A percentile compares a stretch with the other conserved stretches of the same genome.
Evolutionary conservation across 2,888 invertebrate species (phyloP).

Genomic region (Ophion slaviceki): DNA sequence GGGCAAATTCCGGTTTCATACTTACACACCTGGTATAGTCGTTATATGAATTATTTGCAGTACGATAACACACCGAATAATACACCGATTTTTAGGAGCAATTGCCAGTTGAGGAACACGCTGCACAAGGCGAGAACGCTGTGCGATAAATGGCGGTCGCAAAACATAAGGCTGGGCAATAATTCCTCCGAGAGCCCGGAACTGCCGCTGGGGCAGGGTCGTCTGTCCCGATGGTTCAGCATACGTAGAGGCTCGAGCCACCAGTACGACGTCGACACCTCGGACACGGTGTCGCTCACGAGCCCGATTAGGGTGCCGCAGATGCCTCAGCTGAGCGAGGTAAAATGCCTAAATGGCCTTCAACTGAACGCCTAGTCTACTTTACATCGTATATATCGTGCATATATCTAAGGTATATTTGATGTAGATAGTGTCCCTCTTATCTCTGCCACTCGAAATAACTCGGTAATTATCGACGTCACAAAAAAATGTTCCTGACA

Average conservation of each 20-base stretch:
- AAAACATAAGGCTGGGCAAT: conserved; percentile 80
- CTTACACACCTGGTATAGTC: no score
- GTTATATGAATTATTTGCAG: no score
- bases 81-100: conserved; percentile 85
- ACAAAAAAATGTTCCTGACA: no score
- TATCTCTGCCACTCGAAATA: no score
- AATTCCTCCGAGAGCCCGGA: conserved; percentile 80
- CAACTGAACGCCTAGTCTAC: background rate
- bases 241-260: conserved; percentile 92
- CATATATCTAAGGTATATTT: no score
- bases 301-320: conserved; percentile 83
- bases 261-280: conserved; percentile 89
- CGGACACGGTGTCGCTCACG: conserved; percentile 80
- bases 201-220: conserved; percentile 87
- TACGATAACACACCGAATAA: no score
- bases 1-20: no score
- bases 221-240: conserved; percentile 95
- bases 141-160: conserved; percentile 90
- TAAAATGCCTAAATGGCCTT: conserved; percentile 78
- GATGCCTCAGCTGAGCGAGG: conserved; percentile 94
- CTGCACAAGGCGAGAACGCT: conserved; percentile 92
- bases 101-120: conserved; percentile 91
- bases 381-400: background rate
- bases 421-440: no score
- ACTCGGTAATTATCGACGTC: no score